phyloP scores from a whole-genome alignment of 1,140 invertebrate species.

The Nautilus pompilius region DNA sequence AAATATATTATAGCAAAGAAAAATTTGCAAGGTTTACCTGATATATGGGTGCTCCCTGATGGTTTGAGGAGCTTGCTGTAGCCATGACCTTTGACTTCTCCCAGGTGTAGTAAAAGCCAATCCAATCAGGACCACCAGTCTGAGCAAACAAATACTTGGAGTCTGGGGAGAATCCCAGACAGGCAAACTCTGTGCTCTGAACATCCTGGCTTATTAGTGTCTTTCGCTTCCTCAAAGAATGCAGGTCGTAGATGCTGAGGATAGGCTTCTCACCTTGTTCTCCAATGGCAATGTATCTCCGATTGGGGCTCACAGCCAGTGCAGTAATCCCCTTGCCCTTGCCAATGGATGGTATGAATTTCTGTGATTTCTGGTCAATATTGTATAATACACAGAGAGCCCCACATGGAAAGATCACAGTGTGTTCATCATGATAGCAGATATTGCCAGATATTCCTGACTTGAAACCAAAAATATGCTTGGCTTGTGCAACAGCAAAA shows the following conservation, averaged over 20 bases:
- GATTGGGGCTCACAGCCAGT: background rate
- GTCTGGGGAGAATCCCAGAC: conserved; percentile 74
- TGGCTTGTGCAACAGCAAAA: conserved; percentile 48
- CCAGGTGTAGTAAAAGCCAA: conserved; percentile 77
- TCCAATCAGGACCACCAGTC: conserved; percentile 76
- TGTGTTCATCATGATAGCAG: conserved; percentile 23
- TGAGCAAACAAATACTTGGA: conserved; percentile 74
- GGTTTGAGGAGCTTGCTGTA: conserved; percentile 64
- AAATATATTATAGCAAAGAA: too few species aligned
- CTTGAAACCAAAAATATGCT: conserved; percentile 54
- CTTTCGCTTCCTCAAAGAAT: conserved; percentile 55
- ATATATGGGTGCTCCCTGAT: conserved; percentile 52
- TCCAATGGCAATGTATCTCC: background rate
- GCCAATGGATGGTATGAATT: background rate
- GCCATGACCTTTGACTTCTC: conserved; percentile 80
- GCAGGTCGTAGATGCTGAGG: conserved; percentile 58
- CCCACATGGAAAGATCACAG: background rate
- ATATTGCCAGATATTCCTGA: conserved; percentile 47
- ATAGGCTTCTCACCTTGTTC: background rate
- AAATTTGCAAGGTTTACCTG: too few species aligned
- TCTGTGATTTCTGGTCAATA: background rate
- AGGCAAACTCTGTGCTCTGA: conserved; percentile 63
- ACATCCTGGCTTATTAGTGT: conserved; percentile 51
- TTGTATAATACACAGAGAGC: background rate
- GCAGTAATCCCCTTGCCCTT: background rate